Percentiles rank a stretch among this genome's conserved stretches.
phyloP scores from a whole-genome alignment of 1,140 invertebrate species.

The Drosophila ficusphila region DNA sequence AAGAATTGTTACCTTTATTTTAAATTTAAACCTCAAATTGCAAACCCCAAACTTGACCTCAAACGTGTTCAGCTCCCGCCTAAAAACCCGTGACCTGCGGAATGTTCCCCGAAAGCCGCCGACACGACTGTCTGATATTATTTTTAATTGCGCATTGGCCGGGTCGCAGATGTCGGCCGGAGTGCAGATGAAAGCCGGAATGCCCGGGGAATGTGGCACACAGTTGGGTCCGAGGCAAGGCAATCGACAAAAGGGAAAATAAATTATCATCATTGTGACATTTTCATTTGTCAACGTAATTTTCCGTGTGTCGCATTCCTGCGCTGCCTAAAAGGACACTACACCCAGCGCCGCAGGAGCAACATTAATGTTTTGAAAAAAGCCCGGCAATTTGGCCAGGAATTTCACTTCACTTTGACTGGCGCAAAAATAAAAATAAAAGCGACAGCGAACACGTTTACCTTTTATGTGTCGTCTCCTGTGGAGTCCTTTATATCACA shows the following conservation, averaged over 20 bases:
- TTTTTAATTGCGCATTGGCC: slow-evolving; percentile 69
- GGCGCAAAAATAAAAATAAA: background rate
- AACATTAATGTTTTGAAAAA: slow-evolving; percentile 37
- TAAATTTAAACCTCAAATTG: too few species aligned
- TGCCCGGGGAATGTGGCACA: slow-evolving; percentile 41
- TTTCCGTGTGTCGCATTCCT: slow-evolving; percentile 70
- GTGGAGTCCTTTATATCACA: slow-evolving; percentile 55
- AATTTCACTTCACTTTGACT: slow-evolving; percentile 66
- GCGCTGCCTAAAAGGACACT: slow-evolving; percentile 66
- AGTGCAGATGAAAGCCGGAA: slow-evolving; percentile 63
- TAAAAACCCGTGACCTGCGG: too few species aligned
- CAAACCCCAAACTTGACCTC: too few species aligned
- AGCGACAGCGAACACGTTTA: slow-evolving; percentile 38
- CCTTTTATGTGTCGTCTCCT: slow-evolving; percentile 48
- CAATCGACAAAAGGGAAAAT: slow-evolving; percentile 77
- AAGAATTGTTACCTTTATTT: too few species aligned
- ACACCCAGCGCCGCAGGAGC: slow-evolving; percentile 34
- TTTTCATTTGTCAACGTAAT: slow-evolving; percentile 81
- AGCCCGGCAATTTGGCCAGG: slow-evolving; percentile 62
- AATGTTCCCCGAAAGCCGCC: background rate
- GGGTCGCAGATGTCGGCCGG: slow-evolving; percentile 35
- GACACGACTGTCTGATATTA: slow-evolving; percentile 44
- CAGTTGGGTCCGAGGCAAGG: slow-evolving; percentile 42
- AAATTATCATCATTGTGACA: slow-evolving; percentile 82
- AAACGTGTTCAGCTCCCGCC: background rate